phyloP scores from a whole-genome alignment of 2,113 vertebrate genomes.

The Pipa parva region DNA sequence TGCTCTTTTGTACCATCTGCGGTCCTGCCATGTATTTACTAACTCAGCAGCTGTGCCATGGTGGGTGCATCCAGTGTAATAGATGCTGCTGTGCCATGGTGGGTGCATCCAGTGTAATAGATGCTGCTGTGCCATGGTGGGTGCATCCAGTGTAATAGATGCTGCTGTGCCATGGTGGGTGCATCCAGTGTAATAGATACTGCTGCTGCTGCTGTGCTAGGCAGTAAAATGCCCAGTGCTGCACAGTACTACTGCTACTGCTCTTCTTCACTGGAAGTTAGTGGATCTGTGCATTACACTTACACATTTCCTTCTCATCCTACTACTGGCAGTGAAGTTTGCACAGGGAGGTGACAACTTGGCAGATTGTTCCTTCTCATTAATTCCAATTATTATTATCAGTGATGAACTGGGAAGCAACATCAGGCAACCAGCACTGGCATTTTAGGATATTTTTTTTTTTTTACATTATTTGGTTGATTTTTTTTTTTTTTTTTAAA shows the following conservation, averaged over 20 bases:
- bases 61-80: too few relatives aligned
- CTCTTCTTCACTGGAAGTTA: background rate
- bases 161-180: background rate
- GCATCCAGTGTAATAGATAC: background rate
- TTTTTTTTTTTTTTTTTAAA: too few relatives aligned
- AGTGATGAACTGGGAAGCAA: background rate
- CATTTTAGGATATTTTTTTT: too few relatives aligned
- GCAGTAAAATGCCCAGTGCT: background rate
- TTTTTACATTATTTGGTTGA: too few relatives aligned
- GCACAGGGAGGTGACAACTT: slow-evolving; percentile 21
- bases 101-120: too few relatives aligned
- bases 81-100: too few relatives aligned
- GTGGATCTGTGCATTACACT: background rate
- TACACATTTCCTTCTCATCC: slow-evolving; percentile 6
- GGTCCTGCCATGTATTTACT: too few relatives aligned
- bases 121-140: too few relatives aligned
- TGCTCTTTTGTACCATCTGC: background rate
- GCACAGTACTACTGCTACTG: background rate
- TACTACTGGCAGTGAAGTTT: slow-evolving; percentile 27
- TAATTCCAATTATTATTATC: slow-evolving; percentile 9
- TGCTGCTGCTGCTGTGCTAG: background rate
- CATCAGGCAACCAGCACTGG: too few relatives aligned
- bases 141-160: too few relatives aligned
- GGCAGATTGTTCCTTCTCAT: slow-evolving; percentile 18
- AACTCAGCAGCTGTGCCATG: too few relatives aligned